A percentile compares a stretch with the other conserved stretches of the same genome.
Evolutionary conservation across 64 coral and sea anemone species (phyloP).

Genomic region (Dendrophyllia cribrosa): DNA sequence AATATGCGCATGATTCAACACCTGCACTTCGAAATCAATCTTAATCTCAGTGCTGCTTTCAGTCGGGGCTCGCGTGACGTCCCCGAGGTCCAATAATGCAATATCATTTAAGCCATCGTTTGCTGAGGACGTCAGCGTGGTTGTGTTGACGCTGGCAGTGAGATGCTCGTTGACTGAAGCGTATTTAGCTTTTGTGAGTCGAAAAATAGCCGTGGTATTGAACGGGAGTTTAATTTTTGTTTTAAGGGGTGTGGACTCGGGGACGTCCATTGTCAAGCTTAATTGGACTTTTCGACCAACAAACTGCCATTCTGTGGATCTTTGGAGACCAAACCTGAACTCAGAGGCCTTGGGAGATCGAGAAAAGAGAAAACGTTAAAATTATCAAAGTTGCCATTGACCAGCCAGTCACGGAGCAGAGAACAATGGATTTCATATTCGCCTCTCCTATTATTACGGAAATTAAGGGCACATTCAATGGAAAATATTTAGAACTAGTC

Average conservation of each 20-base stretch:
- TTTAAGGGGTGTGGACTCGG: slow-evolving; percentile 43
- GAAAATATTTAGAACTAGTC: no score
- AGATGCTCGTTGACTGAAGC: slow-evolving; percentile 9
- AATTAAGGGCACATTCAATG: no score
- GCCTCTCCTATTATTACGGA: no score
- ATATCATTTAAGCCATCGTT: slow-evolving; percentile 60
- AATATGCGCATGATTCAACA: slow-evolving; percentile 54
- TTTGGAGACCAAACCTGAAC: slow-evolving; percentile 58
- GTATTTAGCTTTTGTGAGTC: slow-evolving; percentile 31
- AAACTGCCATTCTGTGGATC: slow-evolving; percentile 39
- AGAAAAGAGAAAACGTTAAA: no score
- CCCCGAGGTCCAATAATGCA: slow-evolving; percentile 64
- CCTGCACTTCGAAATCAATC: slow-evolving; percentile 67
- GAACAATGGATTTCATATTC: no score
- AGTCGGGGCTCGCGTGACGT: slow-evolving; percentile 23
- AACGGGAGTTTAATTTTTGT: slow-evolving; percentile 57
- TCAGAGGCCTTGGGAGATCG: slow-evolving; percentile 7
- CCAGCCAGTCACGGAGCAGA: no score
- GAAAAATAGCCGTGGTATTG: slow-evolving; percentile 15
- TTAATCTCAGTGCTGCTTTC: slow-evolving; percentile 37
- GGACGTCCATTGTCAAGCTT: slow-evolving; percentile 35
- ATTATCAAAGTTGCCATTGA: no score
- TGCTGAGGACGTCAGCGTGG: slow-evolving; percentile 44
- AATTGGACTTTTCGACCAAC: slow-evolving; percentile 40
- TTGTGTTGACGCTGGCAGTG: slow-evolving; percentile 18